Conservation (phyloP, 1,140 invertebrate species). For the Drosophila nikananu region DNA sequence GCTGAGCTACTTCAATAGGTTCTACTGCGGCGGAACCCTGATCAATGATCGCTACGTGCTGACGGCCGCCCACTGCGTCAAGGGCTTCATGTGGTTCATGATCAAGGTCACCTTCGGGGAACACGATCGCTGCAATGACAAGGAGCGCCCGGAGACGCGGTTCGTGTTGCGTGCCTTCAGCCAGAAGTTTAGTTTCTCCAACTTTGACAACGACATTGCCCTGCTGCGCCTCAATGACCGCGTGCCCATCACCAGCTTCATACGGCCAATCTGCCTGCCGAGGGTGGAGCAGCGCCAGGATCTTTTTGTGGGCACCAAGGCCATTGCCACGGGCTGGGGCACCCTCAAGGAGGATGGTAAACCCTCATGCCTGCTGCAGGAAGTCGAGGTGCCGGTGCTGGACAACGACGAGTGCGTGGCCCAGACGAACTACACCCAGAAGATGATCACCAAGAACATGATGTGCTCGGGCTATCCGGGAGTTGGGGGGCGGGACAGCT, state of each 20-base stretch:
- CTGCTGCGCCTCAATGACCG: conserved; percentile 91
- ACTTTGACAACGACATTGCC: conserved; percentile 95
- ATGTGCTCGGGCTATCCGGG: conserved; percentile 93
- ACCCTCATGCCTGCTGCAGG: conserved; percentile 91
- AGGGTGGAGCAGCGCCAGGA: conserved; percentile 87
- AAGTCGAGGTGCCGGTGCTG: conserved; percentile 93
- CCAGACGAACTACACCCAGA: conserved; percentile 91
- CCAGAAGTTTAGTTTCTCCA: conserved; percentile 92
- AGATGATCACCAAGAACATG: conserved; percentile 95
- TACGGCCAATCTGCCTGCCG: conserved; percentile 92
- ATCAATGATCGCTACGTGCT: conserved; percentile 93
- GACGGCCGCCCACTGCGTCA: conserved; percentile 93
- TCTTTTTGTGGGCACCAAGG: conserved; percentile 88
- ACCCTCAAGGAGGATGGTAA: conserved; percentile 92
- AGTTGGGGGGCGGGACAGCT: conserved; percentile 92
- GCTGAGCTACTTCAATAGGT: conserved; percentile 92
- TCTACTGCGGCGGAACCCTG: conserved; percentile 94
- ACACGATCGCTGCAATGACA: conserved; percentile 92
- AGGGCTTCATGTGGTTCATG: conserved; percentile 96
- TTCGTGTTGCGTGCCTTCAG: conserved; percentile 90
- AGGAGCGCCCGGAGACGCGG: conserved; percentile 89
- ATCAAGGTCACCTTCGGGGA: conserved; percentile 94
- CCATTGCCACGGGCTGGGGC: conserved; percentile 94
- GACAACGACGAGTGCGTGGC: conserved; percentile 91
- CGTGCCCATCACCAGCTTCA: conserved; percentile 90